These are phyloP conservation scores for Coreius guichenoti DNA, from an alignment of 2,797 vertebrate species.

Conservation along the genomic window DNA sequence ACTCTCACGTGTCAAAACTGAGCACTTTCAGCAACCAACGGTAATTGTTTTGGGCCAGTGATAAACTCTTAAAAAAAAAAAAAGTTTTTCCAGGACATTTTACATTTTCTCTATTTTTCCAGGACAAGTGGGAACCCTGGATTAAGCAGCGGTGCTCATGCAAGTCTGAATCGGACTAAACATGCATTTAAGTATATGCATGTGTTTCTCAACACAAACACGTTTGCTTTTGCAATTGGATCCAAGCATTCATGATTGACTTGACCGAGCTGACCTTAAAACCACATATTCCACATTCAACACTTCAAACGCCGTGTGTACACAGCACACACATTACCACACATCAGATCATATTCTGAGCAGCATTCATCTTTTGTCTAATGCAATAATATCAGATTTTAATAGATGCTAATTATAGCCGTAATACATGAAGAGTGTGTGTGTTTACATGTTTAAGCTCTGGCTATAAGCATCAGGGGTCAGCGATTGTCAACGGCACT, in stretches of 20 bases:
- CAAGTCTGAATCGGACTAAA: neutral
- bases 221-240: neutral
- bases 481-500: neutral
- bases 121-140: too few species aligned
- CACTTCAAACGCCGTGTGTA: neutral
- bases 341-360: constrained; percentile 4
- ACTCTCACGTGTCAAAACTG: too few species aligned
- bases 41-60: too few species aligned
- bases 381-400: neutral
- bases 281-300: constrained; percentile 1
- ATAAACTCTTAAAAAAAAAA: too few species aligned
- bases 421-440: neutral
- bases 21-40: too few species aligned
- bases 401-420: constrained; percentile 28
- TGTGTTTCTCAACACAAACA: neutral
- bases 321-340: constrained; percentile 12
- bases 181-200: too few species aligned
- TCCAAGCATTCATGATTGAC: neutral
- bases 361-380: neutral
- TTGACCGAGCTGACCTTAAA: neutral
- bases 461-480: neutral
- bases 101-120: too few species aligned
- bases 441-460: constrained; percentile 21
- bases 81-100: too few species aligned
- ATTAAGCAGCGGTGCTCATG: neutral